Percentiles rank a stretch among this genome's conserved stretches.
Evolutionary conservation across 2,113 vertebrate species (phyloP).

Genomic region (rat (Rattus norvegicus)): DNA sequence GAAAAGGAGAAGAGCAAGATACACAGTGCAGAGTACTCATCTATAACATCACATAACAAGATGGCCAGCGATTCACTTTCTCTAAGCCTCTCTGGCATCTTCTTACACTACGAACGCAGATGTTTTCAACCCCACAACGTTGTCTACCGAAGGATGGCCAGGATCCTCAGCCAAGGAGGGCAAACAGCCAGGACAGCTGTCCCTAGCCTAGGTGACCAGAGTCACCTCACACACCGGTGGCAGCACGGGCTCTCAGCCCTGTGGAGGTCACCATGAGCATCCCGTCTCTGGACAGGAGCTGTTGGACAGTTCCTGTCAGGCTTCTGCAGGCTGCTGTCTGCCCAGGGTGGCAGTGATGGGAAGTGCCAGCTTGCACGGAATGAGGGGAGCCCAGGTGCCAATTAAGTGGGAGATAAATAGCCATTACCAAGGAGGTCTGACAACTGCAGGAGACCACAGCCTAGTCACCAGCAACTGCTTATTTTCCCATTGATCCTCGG

Average conservation of each 20-base stretch:
- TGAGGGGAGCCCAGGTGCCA: conserved; percentile 73
- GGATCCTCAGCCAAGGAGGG: background rate
- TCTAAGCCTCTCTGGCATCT: background rate
- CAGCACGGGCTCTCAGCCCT: background rate
- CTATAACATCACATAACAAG: background rate
- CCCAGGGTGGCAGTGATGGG: conserved; percentile 54
- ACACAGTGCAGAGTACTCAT: background rate
- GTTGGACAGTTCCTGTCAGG: background rate
- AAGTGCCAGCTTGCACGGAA: conserved; percentile 65
- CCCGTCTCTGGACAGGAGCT: background rate
- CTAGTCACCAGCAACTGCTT: conserved; percentile 73
- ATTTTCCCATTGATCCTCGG: conserved; percentile 75
- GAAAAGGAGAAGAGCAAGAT: background rate
- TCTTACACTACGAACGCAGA: background rate
- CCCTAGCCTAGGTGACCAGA: background rate
- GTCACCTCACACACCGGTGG: background rate
- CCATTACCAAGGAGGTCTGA: conserved; percentile 73
- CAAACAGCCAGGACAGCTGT: background rate
- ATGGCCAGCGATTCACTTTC: background rate
- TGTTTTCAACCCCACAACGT: background rate
- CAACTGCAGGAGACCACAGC: conserved; percentile 68
- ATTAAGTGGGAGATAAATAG: conserved; percentile 80
- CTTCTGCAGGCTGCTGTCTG: conserved; percentile 28
- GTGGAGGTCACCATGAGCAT: background rate
- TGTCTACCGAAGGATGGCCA: background rate